A percentile compares a stretch with the other conserved stretches of the same genome.
Evolutionary conservation across 2,797 vertebrate genomes (phyloP).

Genomic region (Enteromius mattozi): DNA sequence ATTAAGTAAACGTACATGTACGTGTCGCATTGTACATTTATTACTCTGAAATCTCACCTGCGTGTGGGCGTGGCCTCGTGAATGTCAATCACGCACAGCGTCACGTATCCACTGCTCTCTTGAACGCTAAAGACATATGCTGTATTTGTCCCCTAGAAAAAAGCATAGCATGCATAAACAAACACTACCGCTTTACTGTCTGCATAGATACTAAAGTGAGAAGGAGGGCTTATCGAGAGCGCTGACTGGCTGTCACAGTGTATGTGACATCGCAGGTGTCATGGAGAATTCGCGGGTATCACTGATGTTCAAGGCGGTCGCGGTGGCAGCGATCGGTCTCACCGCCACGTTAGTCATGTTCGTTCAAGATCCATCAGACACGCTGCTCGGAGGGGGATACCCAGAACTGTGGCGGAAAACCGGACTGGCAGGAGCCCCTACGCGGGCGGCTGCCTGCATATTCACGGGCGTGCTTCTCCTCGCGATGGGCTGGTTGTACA

Average conservation of each 20-base stretch:
- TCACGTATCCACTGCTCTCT: constrained; percentile 42
- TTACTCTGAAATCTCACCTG: constrained; percentile 36
- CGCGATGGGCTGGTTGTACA: constrained; percentile 68
- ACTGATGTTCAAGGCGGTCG: constrained; percentile 51
- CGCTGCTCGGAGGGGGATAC: constrained; percentile 32
- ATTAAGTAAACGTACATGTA: background rate
- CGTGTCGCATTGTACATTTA: background rate
- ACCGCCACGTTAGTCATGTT: constrained; percentile 62
- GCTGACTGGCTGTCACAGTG: background rate
- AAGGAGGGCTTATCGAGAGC: background rate
- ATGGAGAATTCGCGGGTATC: constrained; percentile 53
- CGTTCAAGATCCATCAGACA: constrained; percentile 59
- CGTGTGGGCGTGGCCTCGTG: constrained; percentile 50
- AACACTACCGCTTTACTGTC: background rate
- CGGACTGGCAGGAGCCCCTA: constrained; percentile 56
- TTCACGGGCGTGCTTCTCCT: constrained; percentile 61
- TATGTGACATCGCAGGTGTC: constrained; percentile 8
- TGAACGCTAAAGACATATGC: background rate
- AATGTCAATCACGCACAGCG: constrained; percentile 15
- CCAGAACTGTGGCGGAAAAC: constrained; percentile 65
- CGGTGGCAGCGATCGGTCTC: constrained; percentile 56
- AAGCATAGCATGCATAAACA: constrained; percentile 14
- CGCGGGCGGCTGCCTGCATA: constrained; percentile 61
- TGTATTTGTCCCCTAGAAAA: background rate
- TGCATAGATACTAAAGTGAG: constrained; percentile 3